Evolutionary conservation across 1,140 invertebrate species (phyloP), one percentile per base, ranked within the genome.

Genomic region (Meloidogyne floridensis): DNA sequence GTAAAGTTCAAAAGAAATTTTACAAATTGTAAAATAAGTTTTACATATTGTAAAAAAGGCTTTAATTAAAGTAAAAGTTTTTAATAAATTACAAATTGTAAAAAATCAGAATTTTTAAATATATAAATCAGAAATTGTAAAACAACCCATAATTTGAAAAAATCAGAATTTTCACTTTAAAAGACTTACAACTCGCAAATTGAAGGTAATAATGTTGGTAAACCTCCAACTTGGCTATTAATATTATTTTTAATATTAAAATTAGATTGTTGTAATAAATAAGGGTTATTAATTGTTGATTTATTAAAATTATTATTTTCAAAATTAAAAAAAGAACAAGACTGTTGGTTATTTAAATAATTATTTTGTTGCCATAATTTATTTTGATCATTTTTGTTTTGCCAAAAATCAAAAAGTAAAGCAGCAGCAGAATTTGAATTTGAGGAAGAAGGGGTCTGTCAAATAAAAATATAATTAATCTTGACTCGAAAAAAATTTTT

Each of bases 331-430:
- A 54, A 54, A 54, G 59, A 65, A n/a, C 15, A n/a, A 65, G 15
- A n/a, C n/a, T n/a, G 59, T n/a, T 65, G 59, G 7, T 65, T 65
- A 65, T 65, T 65, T 65, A 65, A 65, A n/a, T 65, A 65, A 65
- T 65, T 65, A 65, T 65, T 65, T 65, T 65, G 59, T 65, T 65
- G 59, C 4, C 15, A 65, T 65, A 65, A n/a, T 65, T 13, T n/a
- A n/a, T 65, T 65, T 65, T 65, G 59, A 7, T 65, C 59, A 65
- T 65, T 65, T 65, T 65, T 65, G 4, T 65, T n/a, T 65, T 65
- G 59, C 59, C 59, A 65, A 65, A 65, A 65, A n/a, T 65, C 59
- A 65, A n/a, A 65, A 65, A 65, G 59, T 7, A 65, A n/a, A 7
- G 59, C 13, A n/a, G 59, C 15, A 6, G 59, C 7, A 7, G 59